Base-by-base conservation (phyloP, 2,113 vertebrate genomes). In the Thryonomys swinderianus region DNA sequence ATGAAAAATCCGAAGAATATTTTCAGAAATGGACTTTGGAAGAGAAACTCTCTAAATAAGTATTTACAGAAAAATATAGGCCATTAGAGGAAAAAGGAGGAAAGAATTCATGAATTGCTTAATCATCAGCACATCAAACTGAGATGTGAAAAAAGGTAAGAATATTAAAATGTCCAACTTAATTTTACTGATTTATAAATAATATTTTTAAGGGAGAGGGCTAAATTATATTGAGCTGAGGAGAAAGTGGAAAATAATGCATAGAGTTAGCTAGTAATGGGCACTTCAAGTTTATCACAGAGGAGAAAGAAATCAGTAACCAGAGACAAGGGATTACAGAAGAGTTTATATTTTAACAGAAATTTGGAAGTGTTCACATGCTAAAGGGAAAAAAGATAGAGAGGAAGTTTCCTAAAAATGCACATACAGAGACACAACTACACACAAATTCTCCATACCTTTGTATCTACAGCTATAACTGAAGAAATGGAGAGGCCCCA, bases 161-260 rank as follows among this genome's bases (percentile, higher is more conserved):
- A 84, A 85, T 21, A 62, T 45, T 86, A 18, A 71, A n/a, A 21
- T 51, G 21, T 80, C 64, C 81, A 51, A 71, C 66, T 37, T 90
- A 40, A 88, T 74, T 95, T 71, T 81, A 61, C 40, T 51, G 88
- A 32, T 66, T 85, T 88, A 5, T 21, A 92, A 66, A 18, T 82
- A 76, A 66, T 81, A 2, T 40, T 10, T 87, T 91, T 79, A 94
- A 81, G 37, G 87, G 37, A 69, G 51, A 71, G 17, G 62, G 2
- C n/a, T 51, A 94, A 79, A 90, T 61, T 73, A 61, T 21, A 45
- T 18, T 64, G 34, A 85, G 34, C 23, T 89, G 34, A 88, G 91
- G 57, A 85, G 90, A 82, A 94, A 96, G 88, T 27, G 45, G 57
- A 73, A 78, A 89, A 88, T 30, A 87, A 48, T 69, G 83, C 8